These are phyloP conservation scores for Batillaria attramentaria DNA, from an alignment of 1,140 invertebrate genomes.

Conservation along the genomic window DNA sequence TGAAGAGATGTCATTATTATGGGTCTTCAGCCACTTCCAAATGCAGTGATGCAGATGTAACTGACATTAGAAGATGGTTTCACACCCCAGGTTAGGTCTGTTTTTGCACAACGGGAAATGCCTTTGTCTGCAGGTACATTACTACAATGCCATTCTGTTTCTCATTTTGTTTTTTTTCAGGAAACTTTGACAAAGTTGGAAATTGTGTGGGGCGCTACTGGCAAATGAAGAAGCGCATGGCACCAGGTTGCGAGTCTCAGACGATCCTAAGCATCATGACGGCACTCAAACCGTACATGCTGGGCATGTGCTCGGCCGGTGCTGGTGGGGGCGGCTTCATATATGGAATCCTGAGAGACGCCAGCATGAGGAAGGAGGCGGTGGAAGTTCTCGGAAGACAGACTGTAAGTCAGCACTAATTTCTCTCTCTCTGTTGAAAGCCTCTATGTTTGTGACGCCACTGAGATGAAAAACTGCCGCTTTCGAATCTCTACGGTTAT, in stretches of 20 bases:
- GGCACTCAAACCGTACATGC: slow-evolving; percentile 59
- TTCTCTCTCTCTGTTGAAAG: neutral
- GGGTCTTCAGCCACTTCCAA: too few species aligned
- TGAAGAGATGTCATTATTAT: too few species aligned
- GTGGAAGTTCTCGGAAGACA: slow-evolving; percentile 40
- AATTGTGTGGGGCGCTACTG: slow-evolving; percentile 71
- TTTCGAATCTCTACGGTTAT: too few species aligned
- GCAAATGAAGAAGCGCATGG: slow-evolving; percentile 73
- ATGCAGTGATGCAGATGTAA: too few species aligned
- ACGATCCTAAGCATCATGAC: slow-evolving; percentile 67
- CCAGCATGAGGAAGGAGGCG: slow-evolving; percentile 46
- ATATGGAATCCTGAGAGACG: slow-evolving; percentile 68
- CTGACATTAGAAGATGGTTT: too few species aligned
- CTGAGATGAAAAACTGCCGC: too few species aligned
- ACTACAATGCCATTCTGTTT: too few species aligned
- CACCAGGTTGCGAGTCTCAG: slow-evolving; percentile 73
- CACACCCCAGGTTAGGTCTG: too few species aligned
- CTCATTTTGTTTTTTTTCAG: slow-evolving; percentile 44
- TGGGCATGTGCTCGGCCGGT: slow-evolving; percentile 70
- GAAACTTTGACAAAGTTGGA: slow-evolving; percentile 69
- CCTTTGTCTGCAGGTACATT: too few species aligned
- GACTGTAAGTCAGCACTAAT: slow-evolving; percentile 29
- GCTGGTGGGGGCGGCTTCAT: slow-evolving; percentile 74
- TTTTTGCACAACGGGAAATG: too few species aligned
- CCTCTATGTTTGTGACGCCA: neutral